Evolutionary conservation across 2,113 vertebrate genomes (phyloP), one percentile per base, ranked within the genome.

Genomic region (Bujurquina vittata): DNA sequence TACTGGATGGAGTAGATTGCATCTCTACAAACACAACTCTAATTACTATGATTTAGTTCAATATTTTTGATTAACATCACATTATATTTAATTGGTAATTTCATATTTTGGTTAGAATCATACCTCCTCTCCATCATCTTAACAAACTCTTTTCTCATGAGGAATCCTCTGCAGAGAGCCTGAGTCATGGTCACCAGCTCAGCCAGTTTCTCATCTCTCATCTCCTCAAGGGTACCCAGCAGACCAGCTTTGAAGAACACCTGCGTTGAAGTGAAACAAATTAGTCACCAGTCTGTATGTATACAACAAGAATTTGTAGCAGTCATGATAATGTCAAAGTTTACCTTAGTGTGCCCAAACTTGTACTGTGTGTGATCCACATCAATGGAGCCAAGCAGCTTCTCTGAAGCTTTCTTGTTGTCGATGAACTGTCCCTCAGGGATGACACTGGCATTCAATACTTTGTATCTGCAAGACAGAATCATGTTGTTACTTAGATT

Each of bases 161-260:
- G 10, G 33, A 4, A 93, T 23, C 93, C 95, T 85, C 94, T 90
- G 74, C 90, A 91, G 65, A 94, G 88, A 69, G 91, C 95, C 80
- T 96, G 95, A 93, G 94, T 96, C 95, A 96, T 93, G 60, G 94
- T 95, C 55, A 96, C 92, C 79, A 96, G 89, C 6, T 40, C 75
- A 61, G 96, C 96, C 89, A 98, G 88, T 84, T 97, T 98, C 0
- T 98, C 97, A 93, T 98, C 97, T 80, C 97, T 95, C 97, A 98
- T 97, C 94, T 99, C 98, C 81, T 98, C 98, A 84, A 99, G 95
- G 12, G 95, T 94, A 73, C 97, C 97, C 88, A 98, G 88, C 80
- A 98, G 95, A 78, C 97, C 97, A 93, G 97, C 97, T 96, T 98
- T 98, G 95, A 99, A 99, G 95, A 99, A 98, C 89, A 98, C 97